A percentile compares a stretch with the other conserved stretches of the same genome.
These are phyloP conservation scores for Marmota monax DNA, from an alignment of 2,113 vertebrate genomes.

Conservation along the genomic window DNA sequence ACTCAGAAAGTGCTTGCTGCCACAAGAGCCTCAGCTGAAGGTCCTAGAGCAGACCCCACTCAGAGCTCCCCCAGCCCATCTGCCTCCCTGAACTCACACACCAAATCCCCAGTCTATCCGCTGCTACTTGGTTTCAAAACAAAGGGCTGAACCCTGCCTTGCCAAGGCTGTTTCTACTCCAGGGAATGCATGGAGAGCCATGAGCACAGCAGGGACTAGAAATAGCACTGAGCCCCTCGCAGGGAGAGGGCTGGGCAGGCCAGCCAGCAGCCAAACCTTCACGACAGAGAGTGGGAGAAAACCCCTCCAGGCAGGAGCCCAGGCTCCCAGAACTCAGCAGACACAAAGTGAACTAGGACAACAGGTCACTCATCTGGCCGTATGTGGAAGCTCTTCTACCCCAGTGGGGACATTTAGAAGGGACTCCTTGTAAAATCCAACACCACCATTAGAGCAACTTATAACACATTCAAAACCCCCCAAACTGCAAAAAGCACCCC, in stretches of 20 bases:
- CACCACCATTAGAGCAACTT: background rate
- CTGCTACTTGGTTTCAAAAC: constrained; percentile 73
- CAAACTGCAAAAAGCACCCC: background rate
- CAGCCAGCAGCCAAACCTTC: background rate
- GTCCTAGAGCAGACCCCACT: background rate
- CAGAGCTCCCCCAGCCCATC: background rate
- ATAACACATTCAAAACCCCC: background rate
- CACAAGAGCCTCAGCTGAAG: background rate
- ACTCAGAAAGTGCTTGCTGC: background rate
- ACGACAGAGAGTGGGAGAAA: constrained; percentile 15
- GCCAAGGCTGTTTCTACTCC: constrained; percentile 69
- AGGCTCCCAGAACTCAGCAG: constrained; percentile 17
- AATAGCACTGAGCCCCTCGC: constrained; percentile 71
- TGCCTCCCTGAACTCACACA: background rate
- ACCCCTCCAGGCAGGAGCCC: background rate
- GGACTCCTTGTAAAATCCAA: background rate
- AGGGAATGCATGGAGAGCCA: constrained; percentile 70
- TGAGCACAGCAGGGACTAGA: constrained; percentile 77
- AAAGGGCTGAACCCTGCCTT: constrained; percentile 62
- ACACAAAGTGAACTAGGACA: background rate
- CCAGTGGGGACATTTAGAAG: background rate
- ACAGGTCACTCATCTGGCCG: background rate
- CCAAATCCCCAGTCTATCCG: background rate
- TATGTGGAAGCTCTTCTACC: background rate
- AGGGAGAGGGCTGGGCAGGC: constrained; percentile 32